Conservation (phyloP, 2,888 invertebrate genomes). For the Notodonta ziczac region DNA sequence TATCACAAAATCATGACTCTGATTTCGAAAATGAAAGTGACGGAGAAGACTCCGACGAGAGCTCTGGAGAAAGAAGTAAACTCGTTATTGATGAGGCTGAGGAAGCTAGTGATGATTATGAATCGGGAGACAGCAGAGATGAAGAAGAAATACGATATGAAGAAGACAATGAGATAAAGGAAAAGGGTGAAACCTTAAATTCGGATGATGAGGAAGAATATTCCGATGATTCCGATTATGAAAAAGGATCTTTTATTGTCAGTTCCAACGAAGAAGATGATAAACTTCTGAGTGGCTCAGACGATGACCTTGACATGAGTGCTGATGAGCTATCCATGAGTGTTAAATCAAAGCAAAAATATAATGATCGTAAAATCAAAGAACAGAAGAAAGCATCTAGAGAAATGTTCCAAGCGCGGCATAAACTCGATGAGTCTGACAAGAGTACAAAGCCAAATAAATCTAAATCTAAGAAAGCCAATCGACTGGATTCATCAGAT, state of each 20-base stretch:
- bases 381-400: slow-evolving; percentile 74
- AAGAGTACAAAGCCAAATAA: slow-evolving; percentile 42
- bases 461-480: slow-evolving; percentile 48
- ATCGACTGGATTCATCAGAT: slow-evolving; percentile 54
- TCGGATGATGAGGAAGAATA: slow-evolving; percentile 67
- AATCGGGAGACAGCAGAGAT: slow-evolving; percentile 79
- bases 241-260: slow-evolving; percentile 83
- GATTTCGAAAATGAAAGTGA: slow-evolving; percentile 15
- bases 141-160: slow-evolving; percentile 78
- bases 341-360: slow-evolving; percentile 73
- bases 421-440: slow-evolving; percentile 54
- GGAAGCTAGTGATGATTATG: slow-evolving; percentile 71
- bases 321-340: slow-evolving; percentile 75
- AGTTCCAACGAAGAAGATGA: slow-evolving; percentile 77
- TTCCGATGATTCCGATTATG: slow-evolving; percentile 74
- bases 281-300: slow-evolving; percentile 71
- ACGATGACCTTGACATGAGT: slow-evolving; percentile 72
- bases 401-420: slow-evolving; percentile 77
- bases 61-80: slow-evolving; percentile 35
- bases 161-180: slow-evolving; percentile 75
- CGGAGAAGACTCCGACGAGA: slow-evolving; percentile 28
- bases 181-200: slow-evolving; percentile 80
- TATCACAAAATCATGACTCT: slow-evolving; percentile 21
- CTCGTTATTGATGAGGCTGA: slow-evolving; percentile 68
- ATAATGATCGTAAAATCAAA: slow-evolving; percentile 67